Evolutionary conservation across 2,797 vertebrate genomes (phyloP).

Genomic region (Balearica regulorum): DNA sequence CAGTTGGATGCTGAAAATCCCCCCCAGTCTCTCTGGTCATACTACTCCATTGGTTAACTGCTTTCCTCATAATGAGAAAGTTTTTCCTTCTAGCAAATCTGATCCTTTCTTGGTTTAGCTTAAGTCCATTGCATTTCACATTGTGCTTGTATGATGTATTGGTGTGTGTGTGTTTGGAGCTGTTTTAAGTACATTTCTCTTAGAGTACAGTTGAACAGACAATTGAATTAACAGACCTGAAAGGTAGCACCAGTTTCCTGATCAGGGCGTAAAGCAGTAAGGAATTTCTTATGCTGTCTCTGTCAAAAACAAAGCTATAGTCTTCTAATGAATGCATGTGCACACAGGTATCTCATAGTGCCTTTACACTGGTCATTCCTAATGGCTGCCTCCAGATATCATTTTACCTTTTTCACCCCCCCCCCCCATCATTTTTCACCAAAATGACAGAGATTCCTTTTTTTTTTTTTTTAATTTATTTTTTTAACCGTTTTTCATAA

Average conservation of each 20-base stretch:
- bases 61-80: background rate
- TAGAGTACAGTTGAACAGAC: background rate
- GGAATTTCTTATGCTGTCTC: background rate
- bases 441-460: background rate
- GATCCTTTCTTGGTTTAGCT: background rate
- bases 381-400: background rate
- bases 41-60: background rate
- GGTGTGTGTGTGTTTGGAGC: background rate
- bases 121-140: background rate
- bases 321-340: background rate
- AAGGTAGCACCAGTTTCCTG: background rate
- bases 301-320: background rate
- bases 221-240: background rate
- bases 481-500: background rate
- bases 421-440: accelerated
- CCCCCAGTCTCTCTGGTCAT: background rate
- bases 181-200: background rate
- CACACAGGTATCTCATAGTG: background rate
- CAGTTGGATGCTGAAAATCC: background rate
- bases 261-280: background rate
- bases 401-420: background rate
- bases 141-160: background rate
- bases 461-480: background rate
- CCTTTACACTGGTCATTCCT: background rate
- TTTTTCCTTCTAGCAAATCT: background rate